Evolutionary conservation across 1,140 invertebrate genomes (phyloP), one percentile per base, ranked within the genome.

Genomic region (Atta cephalotes): DNA sequence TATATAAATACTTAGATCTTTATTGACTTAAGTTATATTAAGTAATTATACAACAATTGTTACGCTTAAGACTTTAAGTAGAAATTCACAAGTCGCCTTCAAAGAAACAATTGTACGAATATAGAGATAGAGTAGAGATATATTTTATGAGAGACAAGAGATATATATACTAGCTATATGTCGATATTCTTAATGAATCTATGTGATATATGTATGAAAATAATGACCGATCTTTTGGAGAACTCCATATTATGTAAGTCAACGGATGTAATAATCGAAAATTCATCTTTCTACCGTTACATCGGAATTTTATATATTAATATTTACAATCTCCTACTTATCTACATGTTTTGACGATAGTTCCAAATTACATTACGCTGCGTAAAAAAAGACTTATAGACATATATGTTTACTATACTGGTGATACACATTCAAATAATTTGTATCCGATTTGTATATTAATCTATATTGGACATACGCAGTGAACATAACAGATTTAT

Each of bases 61-160:
- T 88, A 89, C 85, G 81, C 81, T 91, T 91, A 86, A 81, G 53
- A 80, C 78, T 87, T 86, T 86, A 84, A 60, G 82, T 89, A 91
- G 63, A 66, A 66, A 79, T 74, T 86, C 81, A 89, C 79, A 31
- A 82, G 72, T 82, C 72, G 90, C 85, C 90, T 90, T 91, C 12
- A 53, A 74, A 58, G n/a, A 82, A 65, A 85, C 65, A 65, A 58
- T 66, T 71, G 78, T 66, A 85, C 49, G 76, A 49, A 79, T 70
- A 88, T 56, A 81, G n/a, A 81, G 16, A 63, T 21, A 66, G 60
- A 86, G 9, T 45, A 45, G 21, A 60, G 3, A 70, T 6, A 70
- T 88, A 88, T 91, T 90, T 88, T 91, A 87, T 89, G 51, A 78
- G 28, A 84, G 16, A 74, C 12, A 66, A 79, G 10, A 86, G 60